Base-by-base conservation (phyloP, 2,113 vertebrate genomes). In the Falcunculus frontatus region DNA sequence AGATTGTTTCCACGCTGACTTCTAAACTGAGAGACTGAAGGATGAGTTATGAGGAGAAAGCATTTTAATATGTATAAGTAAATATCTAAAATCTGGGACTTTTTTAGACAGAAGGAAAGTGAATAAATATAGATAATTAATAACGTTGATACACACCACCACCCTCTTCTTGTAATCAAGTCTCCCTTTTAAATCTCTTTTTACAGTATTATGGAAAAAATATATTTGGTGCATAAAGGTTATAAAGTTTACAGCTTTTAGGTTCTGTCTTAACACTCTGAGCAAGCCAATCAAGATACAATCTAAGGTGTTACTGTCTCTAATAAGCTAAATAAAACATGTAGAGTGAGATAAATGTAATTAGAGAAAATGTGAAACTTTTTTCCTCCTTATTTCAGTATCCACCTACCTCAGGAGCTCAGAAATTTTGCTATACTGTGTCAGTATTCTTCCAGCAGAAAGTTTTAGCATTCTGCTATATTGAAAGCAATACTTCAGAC, bases 401-500 rank as follows among this genome's bases (percentile, higher is more conserved):
- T 42, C 21, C 56, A 6, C 7, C 42, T 70, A 25, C 7, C 18
- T 76, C 23, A 49, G 33, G 32, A 82, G 39, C 49, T 87, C 22
- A 74, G n/a, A 70, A 79, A 74, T 73, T 72, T 35, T 85, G 26
- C 35, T 91, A 12, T 57, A 49, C 23, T 18, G 42, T 46, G 79
- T 91, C 96, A 87, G 20, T 74, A 83, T 94, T 97, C 76, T 79
- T 90, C 65, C 27, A 78, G 13, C 41, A 93, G 73, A 92, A 95
- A 74, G 29, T 76, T 93, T 87, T 89, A 78, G 14, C 70, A 77
- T 90, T 65, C 53, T 86, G 78, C 21, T 63, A 88, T 87, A 95
- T 65, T 96, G 91, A 96, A 95, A 93, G 57, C 59, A 97, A 47
- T 92, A 62, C 55, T 96, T 95, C 55, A 90, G 84, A 56, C 84